phyloP scores from a whole-genome alignment of 2,113 vertebrate species.

The Rafetus swinhoei region DNA sequence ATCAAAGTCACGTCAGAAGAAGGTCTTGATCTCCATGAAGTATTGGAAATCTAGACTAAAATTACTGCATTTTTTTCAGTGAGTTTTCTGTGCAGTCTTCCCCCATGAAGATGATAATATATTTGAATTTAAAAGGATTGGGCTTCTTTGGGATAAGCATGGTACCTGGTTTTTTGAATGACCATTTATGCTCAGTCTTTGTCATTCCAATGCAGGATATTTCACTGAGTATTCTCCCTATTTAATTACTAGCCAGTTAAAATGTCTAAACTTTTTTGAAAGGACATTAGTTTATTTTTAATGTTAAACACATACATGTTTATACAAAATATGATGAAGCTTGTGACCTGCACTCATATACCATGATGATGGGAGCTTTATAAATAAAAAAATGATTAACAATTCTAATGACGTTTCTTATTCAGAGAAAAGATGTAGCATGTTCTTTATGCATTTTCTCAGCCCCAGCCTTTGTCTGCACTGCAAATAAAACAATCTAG shows the following conservation, averaged over 20 bases:
- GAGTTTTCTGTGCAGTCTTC: not conserved
- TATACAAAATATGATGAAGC: not conserved
- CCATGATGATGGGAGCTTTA: accelerated
- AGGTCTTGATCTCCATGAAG: not conserved
- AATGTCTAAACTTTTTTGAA: not conserved
- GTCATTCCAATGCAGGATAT: not conserved
- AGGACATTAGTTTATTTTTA: not conserved
- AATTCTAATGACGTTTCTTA: not conserved
- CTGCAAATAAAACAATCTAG: not conserved
- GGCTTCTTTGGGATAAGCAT: not conserved
- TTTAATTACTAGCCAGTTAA: not conserved
- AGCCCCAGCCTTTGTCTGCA: not conserved
- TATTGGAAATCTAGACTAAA: not conserved
- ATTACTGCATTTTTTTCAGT: not conserved
- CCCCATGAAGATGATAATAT: not conserved
- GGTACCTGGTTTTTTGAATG: not conserved
- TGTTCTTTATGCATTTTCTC: not conserved
- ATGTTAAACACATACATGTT: not conserved
- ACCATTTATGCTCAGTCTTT: not conserved
- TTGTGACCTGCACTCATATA: accelerated
- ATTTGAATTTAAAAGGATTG: not conserved
- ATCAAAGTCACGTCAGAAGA: not conserved
- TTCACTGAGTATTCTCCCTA: not conserved
- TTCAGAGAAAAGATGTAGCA: not conserved
- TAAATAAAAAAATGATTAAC: not conserved